Percentiles rank a stretch among this genome's conserved stretches.
Evolutionary conservation across 2,888 invertebrate genomes (phyloP).

Genomic region (Lithosia quadra): DNA sequence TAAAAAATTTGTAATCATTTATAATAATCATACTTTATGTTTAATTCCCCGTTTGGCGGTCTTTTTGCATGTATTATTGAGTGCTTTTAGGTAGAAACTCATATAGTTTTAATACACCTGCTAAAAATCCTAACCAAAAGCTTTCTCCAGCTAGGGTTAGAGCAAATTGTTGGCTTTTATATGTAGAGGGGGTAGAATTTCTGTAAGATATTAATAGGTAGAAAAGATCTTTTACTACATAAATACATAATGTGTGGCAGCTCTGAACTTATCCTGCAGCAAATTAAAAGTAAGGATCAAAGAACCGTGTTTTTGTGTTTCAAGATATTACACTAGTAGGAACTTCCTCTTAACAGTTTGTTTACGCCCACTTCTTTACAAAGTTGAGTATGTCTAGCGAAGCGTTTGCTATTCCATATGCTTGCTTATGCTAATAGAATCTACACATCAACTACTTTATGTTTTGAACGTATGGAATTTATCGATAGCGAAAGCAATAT

Average conservation of each 20-base stretch:
- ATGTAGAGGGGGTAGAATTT: background rate
- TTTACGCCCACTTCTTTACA: constrained; percentile 15
- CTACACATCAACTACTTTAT: constrained; percentile 34
- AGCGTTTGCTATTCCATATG: constrained; percentile 37
- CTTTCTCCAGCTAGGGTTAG: background rate
- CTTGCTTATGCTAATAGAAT: constrained; percentile 42
- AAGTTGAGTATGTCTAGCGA: constrained; percentile 15
- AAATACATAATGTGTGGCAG: too few species aligned
- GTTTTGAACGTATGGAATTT: constrained; percentile 39
- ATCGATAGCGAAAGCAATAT: constrained; percentile 51
- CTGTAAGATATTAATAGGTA: background rate
- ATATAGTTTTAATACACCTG: too few species aligned
- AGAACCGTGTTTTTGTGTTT: too few species aligned
- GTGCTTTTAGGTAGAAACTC: too few species aligned
- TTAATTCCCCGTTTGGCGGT: too few species aligned
- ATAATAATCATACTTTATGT: too few species aligned
- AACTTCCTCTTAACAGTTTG: constrained; percentile 13
- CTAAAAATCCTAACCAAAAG: background rate
- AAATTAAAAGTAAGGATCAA: too few species aligned
- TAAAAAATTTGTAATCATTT: too few species aligned
- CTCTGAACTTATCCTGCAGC: background rate
- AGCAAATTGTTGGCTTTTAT: background rate
- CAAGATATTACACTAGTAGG: too few species aligned
- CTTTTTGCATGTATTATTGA: too few species aligned
- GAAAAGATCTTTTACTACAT: too few species aligned